phyloP scores from a whole-genome alignment of 2,113 vertebrate species.

The Clarias magur region DNA sequence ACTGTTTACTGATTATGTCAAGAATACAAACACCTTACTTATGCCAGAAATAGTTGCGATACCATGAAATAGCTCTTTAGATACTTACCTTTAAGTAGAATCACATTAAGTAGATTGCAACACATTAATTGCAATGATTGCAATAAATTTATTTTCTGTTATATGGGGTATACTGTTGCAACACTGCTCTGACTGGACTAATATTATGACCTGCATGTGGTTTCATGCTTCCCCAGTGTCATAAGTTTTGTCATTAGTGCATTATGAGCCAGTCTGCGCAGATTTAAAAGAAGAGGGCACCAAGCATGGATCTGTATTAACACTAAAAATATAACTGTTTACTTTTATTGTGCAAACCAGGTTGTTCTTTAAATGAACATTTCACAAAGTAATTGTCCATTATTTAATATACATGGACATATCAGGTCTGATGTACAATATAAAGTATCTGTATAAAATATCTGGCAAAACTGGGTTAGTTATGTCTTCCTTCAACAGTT shows the following conservation, averaged over 20 bases:
- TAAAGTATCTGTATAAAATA: background rate
- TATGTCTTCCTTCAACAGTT: background rate
- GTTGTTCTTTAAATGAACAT: constrained; percentile 25
- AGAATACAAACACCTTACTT: background rate
- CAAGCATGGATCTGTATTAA: constrained; percentile 49
- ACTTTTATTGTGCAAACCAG: constrained; percentile 47
- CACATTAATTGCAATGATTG: too few relatives aligned
- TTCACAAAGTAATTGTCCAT: background rate
- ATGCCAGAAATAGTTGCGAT: constrained; percentile 1
- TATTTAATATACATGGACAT: background rate
- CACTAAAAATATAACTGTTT: constrained; percentile 53
- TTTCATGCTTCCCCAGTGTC: constrained; percentile 30
- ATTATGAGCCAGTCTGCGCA: constrained; percentile 29
- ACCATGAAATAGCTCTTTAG: background rate
- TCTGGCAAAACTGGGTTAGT: background rate
- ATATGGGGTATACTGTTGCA: background rate
- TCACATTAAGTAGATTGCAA: background rate
- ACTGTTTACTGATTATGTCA: background rate
- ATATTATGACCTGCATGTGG: constrained; percentile 5
- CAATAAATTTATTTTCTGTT: background rate
- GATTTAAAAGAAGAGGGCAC: constrained; percentile 25
- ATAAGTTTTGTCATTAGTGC: constrained; percentile 41
- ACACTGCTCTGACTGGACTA: background rate
- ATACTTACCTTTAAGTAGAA: constrained; percentile 8
- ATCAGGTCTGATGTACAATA: background rate